Evolutionary conservation across 2,113 vertebrate genomes (phyloP), one percentile per base, ranked within the genome.

Genomic region (Tricholaema leucomelas): DNA sequence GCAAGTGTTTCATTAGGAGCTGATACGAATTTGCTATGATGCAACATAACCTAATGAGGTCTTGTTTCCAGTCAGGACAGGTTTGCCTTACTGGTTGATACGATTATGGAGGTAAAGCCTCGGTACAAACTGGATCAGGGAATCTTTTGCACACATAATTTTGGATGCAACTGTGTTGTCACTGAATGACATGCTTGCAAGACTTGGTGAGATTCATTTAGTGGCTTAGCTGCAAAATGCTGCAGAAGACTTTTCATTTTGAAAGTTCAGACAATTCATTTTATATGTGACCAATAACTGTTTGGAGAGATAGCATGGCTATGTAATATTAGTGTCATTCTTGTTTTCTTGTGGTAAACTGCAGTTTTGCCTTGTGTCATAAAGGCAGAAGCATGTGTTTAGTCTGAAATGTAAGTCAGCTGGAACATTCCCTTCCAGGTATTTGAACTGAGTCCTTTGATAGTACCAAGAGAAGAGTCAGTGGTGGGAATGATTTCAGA

Each of bases 1-100:
- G 91, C 86, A 95, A 93, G 75, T 85, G 35, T 91, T 95, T 90
- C 86, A 71, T 91, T 95, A 88, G 86, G 69, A 89, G 18, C 73
- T 66, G 63, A 42, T 87, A 90, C 15, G 80, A 88, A 85, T 88
- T 87, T 86, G 50, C 59, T 83, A 56, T 19, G 65, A 72, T 30
- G 65, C 81, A 54, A 1, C 23, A 8, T 56, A 82, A 56, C 56
- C 69, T 80, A 87, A 77, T 72, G 89, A 88, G 83, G 65, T 77
- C 92, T 85, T 63, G 63, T 90, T 46, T 95, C 48, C 64, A 81
- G 70, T 86, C 88, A 73, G 64, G 74, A 50, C 65, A 50, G 33
- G 31, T 86, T 84, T 84, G 44, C 58, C 46, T 76, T 87, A 6
- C 71, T 71, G 33, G 25, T 2, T 83, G 73, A 79, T 83, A 66